Base-by-base conservation (phyloP, 2,888 invertebrate genomes). In the Ormyrus pomaceus region DNA sequence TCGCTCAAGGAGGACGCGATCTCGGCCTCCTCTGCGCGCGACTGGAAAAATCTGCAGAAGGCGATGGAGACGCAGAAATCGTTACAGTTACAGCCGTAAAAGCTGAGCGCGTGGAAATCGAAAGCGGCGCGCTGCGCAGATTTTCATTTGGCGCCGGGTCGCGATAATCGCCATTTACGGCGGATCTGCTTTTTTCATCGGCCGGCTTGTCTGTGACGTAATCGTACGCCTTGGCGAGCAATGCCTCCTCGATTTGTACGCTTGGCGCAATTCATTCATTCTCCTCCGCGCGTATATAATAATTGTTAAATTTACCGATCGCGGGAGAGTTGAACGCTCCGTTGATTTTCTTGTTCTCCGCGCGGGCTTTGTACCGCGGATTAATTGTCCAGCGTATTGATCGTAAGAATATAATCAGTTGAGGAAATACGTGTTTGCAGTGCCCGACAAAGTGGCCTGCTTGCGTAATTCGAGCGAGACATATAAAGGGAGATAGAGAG, bases 81-180 rank as follows among this genome's bases (percentile, higher is more conserved):
- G 76, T 77, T 77, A 70, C 69, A 55, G 62, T 70, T 69, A 69
- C 34, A 4, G 45, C 76, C 62, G 6, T 62, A 70, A 69, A 62
- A 55, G 66, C 13, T 10, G 0, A 46, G 58, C 51, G 51, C n/a
- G 19, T 19, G 68, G 78, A 78, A 78, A 78, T 72, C 73, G 72
- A 78, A 78, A 72, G 78, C 72, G 48, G 61, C 34, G 10, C 0
- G 46, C 58, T 5, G 11, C 58, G 75, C 45, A 50, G 51, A 66
- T 75, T 75, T 68, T 75, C 62, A 64, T 19, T 64, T 61, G 50
- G 53, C 56, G 55, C 53, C 51, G 71, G 64, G 11, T 62, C 62
- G 10, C 7, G 79, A 68, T 79, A 74, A 79, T 74, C 79, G 61
- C 79, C 74, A 79, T 79, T 69, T 79, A 69, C 53, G 79, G 79